Evolutionary conservation across 2,113 vertebrate genomes (phyloP).

Genomic region (Passer montanus): DNA sequence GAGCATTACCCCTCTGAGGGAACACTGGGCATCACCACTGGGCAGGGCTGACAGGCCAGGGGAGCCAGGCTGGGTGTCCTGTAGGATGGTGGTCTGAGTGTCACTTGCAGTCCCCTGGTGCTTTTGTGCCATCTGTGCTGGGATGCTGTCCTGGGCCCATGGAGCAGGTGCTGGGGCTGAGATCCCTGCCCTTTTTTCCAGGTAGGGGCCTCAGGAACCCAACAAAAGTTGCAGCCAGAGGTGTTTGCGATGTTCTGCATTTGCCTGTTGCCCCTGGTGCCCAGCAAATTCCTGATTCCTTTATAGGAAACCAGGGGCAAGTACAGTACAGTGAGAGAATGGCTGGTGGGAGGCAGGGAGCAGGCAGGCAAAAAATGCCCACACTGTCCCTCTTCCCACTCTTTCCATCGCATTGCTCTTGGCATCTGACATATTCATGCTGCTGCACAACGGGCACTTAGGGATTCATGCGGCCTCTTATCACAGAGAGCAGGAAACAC

Average conservation of each 20-base stretch:
- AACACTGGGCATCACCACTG: accelerated
- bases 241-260: background rate
- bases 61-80: background rate
- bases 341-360: too few species aligned
- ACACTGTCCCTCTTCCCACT: background rate
- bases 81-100: background rate
- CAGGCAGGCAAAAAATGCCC: background rate
- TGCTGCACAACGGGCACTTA: background rate
- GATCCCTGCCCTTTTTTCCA: background rate
- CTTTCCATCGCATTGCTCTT: background rate
- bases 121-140: background rate
- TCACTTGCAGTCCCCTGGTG: background rate
- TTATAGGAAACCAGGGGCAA: background rate
- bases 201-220: background rate
- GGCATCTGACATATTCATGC: background rate
- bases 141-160: background rate
- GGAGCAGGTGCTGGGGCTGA: background rate
- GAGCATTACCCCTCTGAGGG: background rate
- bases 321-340: background rate
- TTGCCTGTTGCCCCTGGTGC: accelerated
- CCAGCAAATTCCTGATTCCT: background rate
- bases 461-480: background rate
- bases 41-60: background rate
- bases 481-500: background rate
- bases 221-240: accelerated